phyloP scores from a whole-genome alignment of 2,113 vertebrate species.

The Oncorhynchus keta region DNA sequence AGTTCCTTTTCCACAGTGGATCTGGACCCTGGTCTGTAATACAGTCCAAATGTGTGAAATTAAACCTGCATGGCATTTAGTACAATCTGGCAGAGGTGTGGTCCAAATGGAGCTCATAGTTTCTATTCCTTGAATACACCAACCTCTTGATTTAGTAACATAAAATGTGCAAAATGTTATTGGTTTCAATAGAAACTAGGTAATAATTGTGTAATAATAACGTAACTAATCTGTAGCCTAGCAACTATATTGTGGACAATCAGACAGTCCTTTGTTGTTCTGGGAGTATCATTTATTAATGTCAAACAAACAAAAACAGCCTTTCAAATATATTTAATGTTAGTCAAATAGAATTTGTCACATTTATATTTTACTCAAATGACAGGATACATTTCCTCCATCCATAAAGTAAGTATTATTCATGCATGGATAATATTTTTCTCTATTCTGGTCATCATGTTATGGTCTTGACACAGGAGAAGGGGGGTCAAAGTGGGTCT shows the following conservation, averaged over 20 bases:
- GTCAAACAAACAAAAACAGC: neutral
- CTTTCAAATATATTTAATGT: neutral
- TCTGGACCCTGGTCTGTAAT: conserved; percentile 27
- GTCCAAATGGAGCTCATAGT: neutral
- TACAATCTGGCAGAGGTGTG: conserved; percentile 1
- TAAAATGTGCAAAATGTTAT: neutral
- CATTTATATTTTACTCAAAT: neutral
- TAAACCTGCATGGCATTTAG: conserved; percentile 21
- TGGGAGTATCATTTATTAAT: neutral
- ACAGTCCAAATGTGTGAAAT: conserved; percentile 29
- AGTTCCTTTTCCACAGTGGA: conserved; percentile 4
- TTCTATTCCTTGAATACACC: neutral
- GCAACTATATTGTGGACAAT: too few relatives aligned
- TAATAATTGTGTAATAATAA: neutral
- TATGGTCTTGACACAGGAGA: neutral
- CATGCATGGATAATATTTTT: neutral
- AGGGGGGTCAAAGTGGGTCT: conserved; percentile 30
- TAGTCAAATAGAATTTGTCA: neutral
- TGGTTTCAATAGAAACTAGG: neutral
- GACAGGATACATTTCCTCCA: neutral
- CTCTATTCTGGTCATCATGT: conserved; percentile 1
- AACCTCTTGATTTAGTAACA: neutral
- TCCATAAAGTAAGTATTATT: neutral
- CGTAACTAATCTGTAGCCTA: neutral
- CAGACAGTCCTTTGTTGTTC: too few relatives aligned